phyloP scores from a whole-genome alignment of 2,797 vertebrate genomes.

The Taeniopygia guttata region DNA sequence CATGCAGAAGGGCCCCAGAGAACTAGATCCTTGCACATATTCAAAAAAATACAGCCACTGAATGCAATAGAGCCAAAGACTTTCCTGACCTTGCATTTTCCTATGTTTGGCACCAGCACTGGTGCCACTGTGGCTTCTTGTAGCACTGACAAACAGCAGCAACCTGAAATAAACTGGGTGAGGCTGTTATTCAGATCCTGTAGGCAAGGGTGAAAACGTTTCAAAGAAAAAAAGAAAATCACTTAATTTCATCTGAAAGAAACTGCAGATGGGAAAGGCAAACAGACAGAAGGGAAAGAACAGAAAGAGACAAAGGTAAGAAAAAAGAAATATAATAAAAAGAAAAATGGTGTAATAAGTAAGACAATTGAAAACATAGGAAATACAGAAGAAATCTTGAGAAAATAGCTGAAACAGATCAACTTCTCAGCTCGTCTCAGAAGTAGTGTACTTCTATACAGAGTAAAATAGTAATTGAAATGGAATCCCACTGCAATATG shows the following conservation, averaged over 20 bases:
- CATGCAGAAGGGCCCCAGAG: not conserved
- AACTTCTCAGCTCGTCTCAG: not conserved
- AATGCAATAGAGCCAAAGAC: not conserved
- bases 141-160: not conserved
- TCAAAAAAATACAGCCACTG: not conserved
- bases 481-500: not conserved
- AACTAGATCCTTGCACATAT: not conserved
- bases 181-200: not conserved
- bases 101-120: not conserved
- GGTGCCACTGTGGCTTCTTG: not conserved
- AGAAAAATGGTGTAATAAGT: not conserved
- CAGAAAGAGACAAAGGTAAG: not conserved
- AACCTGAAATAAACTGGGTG: slow-evolving; percentile 45
- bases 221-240: not conserved
- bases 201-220: not conserved
- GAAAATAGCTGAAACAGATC: not conserved
- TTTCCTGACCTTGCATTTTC: slow-evolving; percentile 3
- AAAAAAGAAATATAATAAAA: not conserved
- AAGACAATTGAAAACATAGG: not conserved
- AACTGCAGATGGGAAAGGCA: not conserved
- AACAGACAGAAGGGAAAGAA: not conserved
- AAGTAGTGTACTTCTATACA: not conserved
- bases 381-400: not conserved
- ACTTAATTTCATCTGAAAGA: not conserved
- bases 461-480: not conserved